Base-by-base conservation (phyloP, 2,113 vertebrate genomes). In the Notothenia coriiceps region DNA sequence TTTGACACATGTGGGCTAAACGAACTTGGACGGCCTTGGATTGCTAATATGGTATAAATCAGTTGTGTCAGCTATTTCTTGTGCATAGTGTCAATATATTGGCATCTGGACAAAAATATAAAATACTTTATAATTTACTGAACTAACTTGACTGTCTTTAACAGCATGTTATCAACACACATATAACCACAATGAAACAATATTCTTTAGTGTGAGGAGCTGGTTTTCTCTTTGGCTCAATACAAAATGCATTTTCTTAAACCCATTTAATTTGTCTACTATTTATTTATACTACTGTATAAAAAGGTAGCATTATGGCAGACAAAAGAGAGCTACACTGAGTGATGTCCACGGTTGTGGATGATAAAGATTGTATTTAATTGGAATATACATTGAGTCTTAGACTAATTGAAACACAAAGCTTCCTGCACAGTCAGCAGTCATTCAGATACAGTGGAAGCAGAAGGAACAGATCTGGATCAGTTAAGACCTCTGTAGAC, bases 311-410 rank as follows among this genome's bases (percentile, higher is more conserved):
- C 3, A 44, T 15, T 22, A 14, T 9, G 12, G 6, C 2, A 60
- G 64, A n/a, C 35, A 60, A 40, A 47, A 50, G 1, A 74, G 35
- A 14, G 35, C 54, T 33, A 22, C 70, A 64, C 10, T 59, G 12
- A 57, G 0, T 33, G 4, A 54, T 47, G 40, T 74, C 59, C 12
- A 60, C 3, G 29, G 29, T 3, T 29, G 29, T 29, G 3, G 29
- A 29, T 29, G 29, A 29, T 73, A 29, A 83, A 46, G 59, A 75
- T 59, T 51, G 72, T 10, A 54, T 74, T 59, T 64, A 25, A 57
- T 60, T 35, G 22, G 14, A 77, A 60, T 70, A 59, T 70, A 57
- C 25, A 62, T 74, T 40, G 18, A 35, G 13, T 62, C 55, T 49
- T 55, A 49, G 22, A 11, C 43, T 49, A 5, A 44, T 60, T 15